Base-by-base conservation (phyloP, 2,113 vertebrate genomes). In the Poicephalus gulielmi region DNA sequence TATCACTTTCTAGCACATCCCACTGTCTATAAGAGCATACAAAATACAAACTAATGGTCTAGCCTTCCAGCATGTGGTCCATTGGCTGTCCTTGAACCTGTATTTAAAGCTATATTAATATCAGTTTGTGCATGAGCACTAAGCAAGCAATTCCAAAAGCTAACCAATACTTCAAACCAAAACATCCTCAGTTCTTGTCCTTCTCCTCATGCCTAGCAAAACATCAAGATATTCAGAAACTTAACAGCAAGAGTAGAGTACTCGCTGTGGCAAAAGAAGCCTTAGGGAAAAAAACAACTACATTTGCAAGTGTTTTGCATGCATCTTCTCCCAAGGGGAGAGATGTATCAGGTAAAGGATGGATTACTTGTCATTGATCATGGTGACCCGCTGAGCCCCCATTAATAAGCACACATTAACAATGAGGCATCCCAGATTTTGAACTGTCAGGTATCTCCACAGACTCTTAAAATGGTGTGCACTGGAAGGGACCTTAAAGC, bases 311-410 rank as follows among this genome's bases (percentile, higher is more conserved):
- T 20, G 52, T 14, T 88, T 17, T 25, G 41, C 13, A 30, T 4
- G 20, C 67, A 69, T 35, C 22, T 52, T 30, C 73, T 64, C 10
- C 11, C 13, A 13, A 70, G 22, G 12, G 27, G 19, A 86, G 17
- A 70, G 20, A 43, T 18, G 12, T 17, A 52, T 20, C 13, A 53
- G 37, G 55, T 53, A 60, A 75, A 71, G 57, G 15, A 39, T 13
- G 13, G 20, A 35, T 66, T 71, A 71, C 13, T 63, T 28, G 11
- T 37, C 31, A 33, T 27, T n/a, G 11, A 43, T 43, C 13, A 27
- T 0, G 5, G 27, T 0, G 1, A 73, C 8, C 47, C 2, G 0
- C 20, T 41, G 50, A 85, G 44, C 4, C 22, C 25, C 10, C 17
- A 7, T 30, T 50, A 50, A 49, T 4, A 71, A 75, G 60, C 4